A percentile compares a stretch with the other conserved stretches of the same genome.
Conservation (phyloP, 2,797 vertebrate species). For the Nannoperca australis region DNA sequence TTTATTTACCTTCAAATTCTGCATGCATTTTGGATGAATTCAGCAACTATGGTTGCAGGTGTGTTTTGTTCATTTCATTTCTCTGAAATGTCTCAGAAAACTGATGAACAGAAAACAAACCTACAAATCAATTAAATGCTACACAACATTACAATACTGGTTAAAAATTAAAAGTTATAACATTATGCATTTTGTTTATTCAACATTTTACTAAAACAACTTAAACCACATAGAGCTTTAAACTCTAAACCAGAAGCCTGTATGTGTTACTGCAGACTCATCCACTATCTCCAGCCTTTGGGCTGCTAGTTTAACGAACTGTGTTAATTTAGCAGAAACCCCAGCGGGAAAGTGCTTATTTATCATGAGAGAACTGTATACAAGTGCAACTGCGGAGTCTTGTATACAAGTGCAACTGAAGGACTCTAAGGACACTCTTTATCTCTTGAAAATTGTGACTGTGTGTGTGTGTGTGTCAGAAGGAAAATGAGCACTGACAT, state of each 20-base stretch:
- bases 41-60: neutral
- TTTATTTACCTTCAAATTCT: too few species aligned
- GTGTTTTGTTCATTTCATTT: neutral
- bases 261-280: neutral
- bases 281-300: constrained; percentile 10
- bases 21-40: too few species aligned
- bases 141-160: too few species aligned
- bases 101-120: neutral
- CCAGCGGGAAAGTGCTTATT: constrained; percentile 28
- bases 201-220: neutral
- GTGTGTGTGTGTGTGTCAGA: neutral
- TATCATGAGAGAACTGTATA: constrained; percentile 10
- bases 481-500: constrained; percentile 13
- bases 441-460: neutral
- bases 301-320: constrained; percentile 16
- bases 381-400: neutral
- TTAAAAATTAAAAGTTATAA: neutral
- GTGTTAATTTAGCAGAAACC: constrained; percentile 13
- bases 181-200: neutral
- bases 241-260: constrained; percentile 12
- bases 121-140: too few species aligned
- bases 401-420: neutral
- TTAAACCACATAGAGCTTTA: neutral
- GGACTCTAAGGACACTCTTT: constrained; percentile 12
- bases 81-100: neutral